These are phyloP conservation scores for Lasioglossum pauxillum DNA, from an alignment of 2,888 invertebrate species.

Conservation along the genomic window DNA sequence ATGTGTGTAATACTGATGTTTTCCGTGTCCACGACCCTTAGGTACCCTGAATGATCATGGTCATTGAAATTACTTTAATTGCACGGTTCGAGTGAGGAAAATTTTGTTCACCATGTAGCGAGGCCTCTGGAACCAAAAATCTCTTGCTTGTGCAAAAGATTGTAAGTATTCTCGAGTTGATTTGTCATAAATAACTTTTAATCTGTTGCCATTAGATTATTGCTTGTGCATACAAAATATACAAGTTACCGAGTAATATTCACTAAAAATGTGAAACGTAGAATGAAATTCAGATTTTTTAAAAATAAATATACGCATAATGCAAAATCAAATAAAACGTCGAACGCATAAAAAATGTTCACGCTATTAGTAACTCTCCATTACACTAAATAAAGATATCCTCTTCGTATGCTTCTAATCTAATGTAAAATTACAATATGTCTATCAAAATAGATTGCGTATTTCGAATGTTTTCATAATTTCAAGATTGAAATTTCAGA, in stretches of 20 bases:
- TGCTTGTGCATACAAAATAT: constrained; percentile 14
- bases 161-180: neutral
- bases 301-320: neutral
- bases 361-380: neutral
- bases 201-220: neutral
- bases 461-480: neutral
- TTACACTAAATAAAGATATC: neutral
- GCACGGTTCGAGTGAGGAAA: neutral
- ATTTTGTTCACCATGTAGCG: constrained; percentile 4
- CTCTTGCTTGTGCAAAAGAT: neutral
- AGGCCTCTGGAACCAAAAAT: neutral
- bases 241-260: constrained; percentile 15
- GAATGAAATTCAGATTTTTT: neutral
- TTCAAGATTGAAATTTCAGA: neutral
- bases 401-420: neutral
- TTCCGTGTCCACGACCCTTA: too few species aligned
- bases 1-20: too few species aligned
- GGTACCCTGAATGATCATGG: too few species aligned
- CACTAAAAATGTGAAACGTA: neutral
- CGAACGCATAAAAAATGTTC: neutral
- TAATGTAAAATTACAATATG: neutral
- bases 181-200: neutral
- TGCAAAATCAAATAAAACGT: too few species aligned
- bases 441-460: neutral
- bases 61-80: too few species aligned